A percentile compares a stretch with the other conserved stretches of the same genome.
These are phyloP conservation scores for Synanthedon tipuliformis DNA, from an alignment of 2,888 invertebrate species.

Conservation along the genomic window DNA sequence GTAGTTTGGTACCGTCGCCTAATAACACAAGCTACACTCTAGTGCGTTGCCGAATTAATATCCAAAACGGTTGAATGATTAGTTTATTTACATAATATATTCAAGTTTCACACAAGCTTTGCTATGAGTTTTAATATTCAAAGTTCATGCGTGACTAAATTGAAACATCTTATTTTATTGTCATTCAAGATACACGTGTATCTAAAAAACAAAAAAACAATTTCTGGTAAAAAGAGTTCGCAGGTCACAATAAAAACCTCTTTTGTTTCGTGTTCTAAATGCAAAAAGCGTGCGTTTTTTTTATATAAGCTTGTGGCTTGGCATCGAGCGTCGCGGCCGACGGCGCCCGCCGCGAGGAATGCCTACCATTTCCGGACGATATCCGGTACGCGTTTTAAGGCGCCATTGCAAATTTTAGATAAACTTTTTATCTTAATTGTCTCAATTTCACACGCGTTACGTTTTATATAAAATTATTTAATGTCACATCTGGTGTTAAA, in stretches of 20 bases:
- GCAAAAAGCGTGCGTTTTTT: neutral
- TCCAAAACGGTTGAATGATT: no score
- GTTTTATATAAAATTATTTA: neutral
- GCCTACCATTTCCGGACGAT: conserved; percentile 66
- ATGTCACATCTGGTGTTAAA: no score
- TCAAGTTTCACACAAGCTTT: no score
- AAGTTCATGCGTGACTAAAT: no score
- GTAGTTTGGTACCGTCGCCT: no score
- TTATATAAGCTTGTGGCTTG: neutral
- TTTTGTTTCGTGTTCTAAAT: neutral
- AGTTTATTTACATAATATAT: no score
- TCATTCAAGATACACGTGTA: no score
- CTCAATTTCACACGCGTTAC: conserved; percentile 2
- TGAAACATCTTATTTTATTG: no score
- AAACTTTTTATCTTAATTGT: conserved; percentile 24
- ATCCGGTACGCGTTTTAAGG: conserved; percentile 48
- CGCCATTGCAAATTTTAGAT: conserved; percentile 38
- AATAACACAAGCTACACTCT: no score
- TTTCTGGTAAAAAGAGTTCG: neutral
- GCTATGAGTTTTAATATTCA: conserved; percentile 3
- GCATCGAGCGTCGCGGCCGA: conserved; percentile 2
- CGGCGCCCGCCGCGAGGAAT: conserved; percentile 56
- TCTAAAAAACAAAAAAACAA: no score
- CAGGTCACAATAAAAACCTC: neutral
- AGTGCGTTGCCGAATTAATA: no score